Evolutionary conservation across 1,140 invertebrate species (phyloP), one percentile per base, ranked within the genome.

Genomic region (Homalodisca vitripennis): DNA sequence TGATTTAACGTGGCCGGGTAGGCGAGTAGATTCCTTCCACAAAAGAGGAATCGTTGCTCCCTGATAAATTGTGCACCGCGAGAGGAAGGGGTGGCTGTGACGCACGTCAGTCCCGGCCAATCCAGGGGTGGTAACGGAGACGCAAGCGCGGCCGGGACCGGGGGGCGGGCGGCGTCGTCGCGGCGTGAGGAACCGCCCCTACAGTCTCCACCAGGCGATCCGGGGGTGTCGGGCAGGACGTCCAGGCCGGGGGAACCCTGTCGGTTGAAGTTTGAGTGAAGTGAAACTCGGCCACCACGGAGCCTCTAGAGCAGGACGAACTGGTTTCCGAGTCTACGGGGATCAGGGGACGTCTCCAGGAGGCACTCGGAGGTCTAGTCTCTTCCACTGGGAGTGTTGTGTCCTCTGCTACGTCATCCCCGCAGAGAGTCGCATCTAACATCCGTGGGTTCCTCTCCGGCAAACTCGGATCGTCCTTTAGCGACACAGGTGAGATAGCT

Each of bases 401-500:
- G 27, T 71, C 68, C 71, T 80, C 82, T 76, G 80, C 79, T 62
- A 79, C 79, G 74, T 81, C 82, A 76, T 84, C 79, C 76, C 84
- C 83, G 55, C 81, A 81, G 77, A 81, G 79, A 48, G 83, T 84
- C 71, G 84, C 84, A 73, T 82, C 79, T 74, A 85, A 84, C 75
- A 80, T 85, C 75, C 82, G 84, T 74, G 84, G 84, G 71, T 84
- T 83, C 75, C 80, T 85, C 74, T 79, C 82, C 70, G 82, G 79
- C 76, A 79, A 82, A 70, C 82, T 84, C 71, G 82, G 81, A 71
- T 79, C 80, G 71, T 80, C 83, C 71, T 80, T 84, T 69, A 81
- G 82, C 67, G 83, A 85, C 76, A 84, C 84, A 84, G 84, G 84
- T 85, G 74, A 82, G 80, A 66, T n/a, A n/a, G n/a, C n/a, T n/a